Conservation (phyloP, 2,797 vertebrate genomes). For the Huso huso region DNA sequence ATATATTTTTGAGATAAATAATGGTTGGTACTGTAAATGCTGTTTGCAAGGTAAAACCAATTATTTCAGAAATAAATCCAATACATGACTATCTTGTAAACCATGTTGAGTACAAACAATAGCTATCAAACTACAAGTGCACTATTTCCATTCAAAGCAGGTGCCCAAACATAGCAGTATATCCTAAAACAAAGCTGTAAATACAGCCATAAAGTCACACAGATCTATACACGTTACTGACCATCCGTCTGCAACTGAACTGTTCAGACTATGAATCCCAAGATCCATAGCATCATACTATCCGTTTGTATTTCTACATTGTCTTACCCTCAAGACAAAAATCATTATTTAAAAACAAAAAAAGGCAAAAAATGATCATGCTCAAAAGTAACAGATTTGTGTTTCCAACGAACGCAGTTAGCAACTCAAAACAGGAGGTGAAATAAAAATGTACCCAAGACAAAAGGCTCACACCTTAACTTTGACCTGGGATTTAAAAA, state of each 20-base stretch:
- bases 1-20: too few species aligned
- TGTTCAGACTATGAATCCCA: constrained; percentile 26
- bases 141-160: neutral
- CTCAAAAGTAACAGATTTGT: constrained; percentile 25
- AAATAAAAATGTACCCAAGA: constrained; percentile 7
- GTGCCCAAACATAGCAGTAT: neutral
- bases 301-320: constrained; percentile 17
- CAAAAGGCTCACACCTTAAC: too few species aligned
- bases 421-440: constrained; percentile 32
- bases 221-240: constrained; percentile 16
- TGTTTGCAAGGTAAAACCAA: constrained; percentile 16
- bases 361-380: too few species aligned
- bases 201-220: constrained; percentile 20
- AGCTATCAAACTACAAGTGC: constrained; percentile 21
- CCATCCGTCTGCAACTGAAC: constrained; percentile 5
- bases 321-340: constrained; percentile 15
- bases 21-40: too few species aligned
- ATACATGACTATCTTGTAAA: constrained; percentile 19
- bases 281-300: constrained; percentile 27
- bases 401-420: constrained; percentile 23
- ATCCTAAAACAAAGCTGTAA: constrained; percentile 8
- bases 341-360: neutral
- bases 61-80: constrained; percentile 13
- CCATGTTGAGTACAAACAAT: constrained; percentile 19
- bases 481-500: too few species aligned